phyloP scores from a whole-genome alignment of 1,140 invertebrate species.

The Drosophila nigrodunni region DNA sequence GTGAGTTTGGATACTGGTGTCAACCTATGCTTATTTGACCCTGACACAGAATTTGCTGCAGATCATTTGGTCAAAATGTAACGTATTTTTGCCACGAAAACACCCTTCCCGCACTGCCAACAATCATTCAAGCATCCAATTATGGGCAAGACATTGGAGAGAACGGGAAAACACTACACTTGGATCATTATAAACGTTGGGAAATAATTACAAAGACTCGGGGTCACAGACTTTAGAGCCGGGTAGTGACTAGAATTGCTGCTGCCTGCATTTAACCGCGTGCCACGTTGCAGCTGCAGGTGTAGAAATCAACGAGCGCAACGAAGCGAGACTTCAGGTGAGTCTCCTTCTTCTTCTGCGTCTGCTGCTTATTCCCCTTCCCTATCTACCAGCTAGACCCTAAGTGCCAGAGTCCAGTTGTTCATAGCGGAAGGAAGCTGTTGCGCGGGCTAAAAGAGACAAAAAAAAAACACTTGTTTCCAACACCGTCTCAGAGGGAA shows the following conservation, averaged over 20 bases:
- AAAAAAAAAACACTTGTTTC: constrained; percentile 71
- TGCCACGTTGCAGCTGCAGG: constrained; percentile 64
- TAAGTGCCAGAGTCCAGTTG: constrained; percentile 24
- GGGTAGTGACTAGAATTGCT: not conserved
- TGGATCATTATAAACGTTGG: constrained; percentile 1
- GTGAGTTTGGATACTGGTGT: not conserved
- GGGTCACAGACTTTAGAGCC: constrained; percentile 22
- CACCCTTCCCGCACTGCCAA: constrained; percentile 1
- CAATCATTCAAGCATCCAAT: constrained; percentile 21
- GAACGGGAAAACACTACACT: not conserved
- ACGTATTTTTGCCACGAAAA: constrained; percentile 46
- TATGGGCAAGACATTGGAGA: not conserved
- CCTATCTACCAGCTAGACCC: not conserved
- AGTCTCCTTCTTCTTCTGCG: not conserved
- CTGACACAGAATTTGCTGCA: constrained; percentile 63
- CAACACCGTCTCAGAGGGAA: not conserved
- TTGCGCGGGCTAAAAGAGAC: constrained; percentile 55
- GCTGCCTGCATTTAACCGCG: constrained; percentile 44
- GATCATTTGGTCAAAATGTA: constrained; percentile 43
- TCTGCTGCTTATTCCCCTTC: no score
- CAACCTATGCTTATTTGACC: constrained; percentile 54
- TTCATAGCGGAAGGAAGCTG: constrained; percentile 65
- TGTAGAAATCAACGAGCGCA: constrained; percentile 58
- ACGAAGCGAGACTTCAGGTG: constrained; percentile 40
- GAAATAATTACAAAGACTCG: constrained; percentile 17